phyloP scores from a whole-genome alignment of 2,888 invertebrate species.

The Orthosia gracilis region DNA sequence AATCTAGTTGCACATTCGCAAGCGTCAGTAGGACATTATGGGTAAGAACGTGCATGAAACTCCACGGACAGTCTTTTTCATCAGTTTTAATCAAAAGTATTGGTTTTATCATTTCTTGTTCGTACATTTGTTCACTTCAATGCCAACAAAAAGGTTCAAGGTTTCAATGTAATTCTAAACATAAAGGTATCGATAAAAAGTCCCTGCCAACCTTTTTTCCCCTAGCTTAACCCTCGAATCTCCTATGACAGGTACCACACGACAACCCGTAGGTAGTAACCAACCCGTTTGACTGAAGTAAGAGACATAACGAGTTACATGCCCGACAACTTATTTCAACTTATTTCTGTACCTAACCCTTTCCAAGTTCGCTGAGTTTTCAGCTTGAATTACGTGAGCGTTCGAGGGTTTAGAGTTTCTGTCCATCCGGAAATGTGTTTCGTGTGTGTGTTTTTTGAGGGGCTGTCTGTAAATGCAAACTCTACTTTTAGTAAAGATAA shows the following conservation, averaged over 20 bases:
- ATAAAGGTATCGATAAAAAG: neutral
- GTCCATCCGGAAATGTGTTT: constrained; percentile 28
- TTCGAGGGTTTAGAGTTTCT: constrained; percentile 18
- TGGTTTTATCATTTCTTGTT: no score
- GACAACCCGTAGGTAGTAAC: neutral
- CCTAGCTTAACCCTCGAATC: neutral
- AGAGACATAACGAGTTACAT: constrained; percentile 36
- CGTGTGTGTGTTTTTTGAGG: constrained; percentile 3
- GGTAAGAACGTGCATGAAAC: no score
- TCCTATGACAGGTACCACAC: constrained; percentile 30
- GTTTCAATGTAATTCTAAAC: neutral
- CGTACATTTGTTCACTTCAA: neutral
- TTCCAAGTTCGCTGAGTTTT: constrained; percentile 30
- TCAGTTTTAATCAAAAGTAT: no score
- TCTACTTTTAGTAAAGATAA: no score
- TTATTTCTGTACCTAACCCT: constrained; percentile 41
- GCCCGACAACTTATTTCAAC: constrained; percentile 43
- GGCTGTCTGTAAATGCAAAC: neutral
- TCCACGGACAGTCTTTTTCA: no score
- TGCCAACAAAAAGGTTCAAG: neutral
- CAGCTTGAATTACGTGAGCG: constrained; percentile 22
- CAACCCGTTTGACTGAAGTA: constrained; percentile 33
- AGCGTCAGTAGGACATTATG: no score
- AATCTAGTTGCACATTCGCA: no score
- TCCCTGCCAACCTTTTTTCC: neutral